Evolutionary conservation across 2,797 vertebrate genomes (phyloP), one percentile per base, ranked within the genome.

Genomic region (Chaetophractus vellerosus): DNA sequence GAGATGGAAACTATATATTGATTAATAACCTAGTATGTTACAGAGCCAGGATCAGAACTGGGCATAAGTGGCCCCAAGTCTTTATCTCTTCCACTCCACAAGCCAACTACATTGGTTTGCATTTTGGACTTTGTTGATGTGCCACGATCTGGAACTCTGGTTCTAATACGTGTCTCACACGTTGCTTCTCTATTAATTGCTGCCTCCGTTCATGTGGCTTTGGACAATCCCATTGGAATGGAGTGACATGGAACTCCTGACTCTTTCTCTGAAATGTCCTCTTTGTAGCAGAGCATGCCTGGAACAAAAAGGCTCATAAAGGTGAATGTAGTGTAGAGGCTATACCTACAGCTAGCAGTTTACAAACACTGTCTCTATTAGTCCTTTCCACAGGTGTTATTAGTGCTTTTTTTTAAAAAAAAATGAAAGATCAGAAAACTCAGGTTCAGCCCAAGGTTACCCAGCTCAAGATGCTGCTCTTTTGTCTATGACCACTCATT

Each of bases 121-220:
- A 90, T 79, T 78, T 91, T 87, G 57, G 41, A 63, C 33, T 41
- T 41, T 82, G 33, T 50, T 38, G 41, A 21, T 83, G 21, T 48
- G 5, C 48, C 38, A 89, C 85, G 84, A 76, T 90, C 66, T 68
- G 48, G 36, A 80, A 68, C 52, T 95, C 52, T 96, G 33, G 12
- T 90, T 87, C 78, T 48, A 86, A 80, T 38, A 81, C 28, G 41
- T 14, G 12, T 50, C 55, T n/a, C 48, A 10, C 33, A 52, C 50
- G 10, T 38, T 78, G 57, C 64, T 71, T 88, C 87, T 85, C 89
- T 61, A 88, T 90, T 88, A 59, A 88, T 71, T 61, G 38, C 31
- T 33, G 15, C n/a, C 45, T 75, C 9, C 4, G 4, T 33, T 88
- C 57, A 69, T 36, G 2, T 57, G 80, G 50, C 63, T 83, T 76